Evolutionary conservation across 2,797 vertebrate species (phyloP), one percentile per base, ranked within the genome.

Genomic region (Pangasius djambal): DNA sequence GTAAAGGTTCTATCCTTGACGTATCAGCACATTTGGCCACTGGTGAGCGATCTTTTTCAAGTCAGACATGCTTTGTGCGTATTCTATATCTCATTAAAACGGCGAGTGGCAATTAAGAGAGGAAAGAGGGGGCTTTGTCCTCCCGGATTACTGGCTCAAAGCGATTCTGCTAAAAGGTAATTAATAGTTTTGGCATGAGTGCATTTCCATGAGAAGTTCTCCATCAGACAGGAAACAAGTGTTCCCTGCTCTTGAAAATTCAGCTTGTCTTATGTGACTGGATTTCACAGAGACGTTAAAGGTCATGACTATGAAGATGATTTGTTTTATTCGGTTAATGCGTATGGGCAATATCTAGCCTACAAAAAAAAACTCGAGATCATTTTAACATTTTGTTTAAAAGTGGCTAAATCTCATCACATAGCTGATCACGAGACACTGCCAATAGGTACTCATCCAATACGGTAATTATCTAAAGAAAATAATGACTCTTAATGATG

Each of bases 1-100:
- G 96, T 97, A 97, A 97, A 96, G 96, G 95, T 97, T 95, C 94
- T 96, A 97, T 96, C 97, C 97, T 98, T 98, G 97, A 97, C 97
- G 97, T 96, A 97, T 97, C 97, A 97, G 97, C 97, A 97, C 95
- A 95, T 96, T 96, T 95, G 95, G 95, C 96, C 97, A 96, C 95
- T 95, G 95, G 96, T 96, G 97, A 97, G 96, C 95, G 95, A 94
- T 95, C 95, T 79, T 94, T 95, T 96, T 96, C 94, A 96, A 95
- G 94, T 96, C 95, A 94, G 93, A 96, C 93, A 90, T 97, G 95
- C 95, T 96, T 94, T 92, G 94, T 95, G 96, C 94, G 95, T 97
- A 96, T 96, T 96, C 94, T 96, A 91, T 95, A 96, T 96, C 97
- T 97, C 96, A 98, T 98, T 98, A 98, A 94, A 63, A 91, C 91